Evolutionary conservation across 2,797 vertebrate genomes (phyloP).

Genomic region (Helicolenus hilgendorfi): DNA sequence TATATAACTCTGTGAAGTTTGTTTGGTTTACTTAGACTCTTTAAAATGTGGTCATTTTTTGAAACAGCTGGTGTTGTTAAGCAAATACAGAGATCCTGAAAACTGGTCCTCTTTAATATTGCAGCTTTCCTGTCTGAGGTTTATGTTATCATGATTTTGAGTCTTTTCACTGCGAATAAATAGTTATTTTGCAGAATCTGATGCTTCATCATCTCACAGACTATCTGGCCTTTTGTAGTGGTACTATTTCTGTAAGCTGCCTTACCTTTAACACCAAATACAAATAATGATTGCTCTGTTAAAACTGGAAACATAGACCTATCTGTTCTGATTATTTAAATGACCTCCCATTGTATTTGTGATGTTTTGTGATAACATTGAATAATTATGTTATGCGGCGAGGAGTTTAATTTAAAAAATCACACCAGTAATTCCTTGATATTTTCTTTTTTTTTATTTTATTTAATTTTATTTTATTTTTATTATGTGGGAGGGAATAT

Average conservation of each 20-base stretch:
- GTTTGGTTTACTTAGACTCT: not conserved
- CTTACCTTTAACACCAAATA: not conserved
- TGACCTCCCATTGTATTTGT: not conserved
- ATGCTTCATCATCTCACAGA: not conserved
- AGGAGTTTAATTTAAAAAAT: not conserved
- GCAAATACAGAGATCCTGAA: not conserved
- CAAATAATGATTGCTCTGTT: not conserved
- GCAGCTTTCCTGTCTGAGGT: not conserved
- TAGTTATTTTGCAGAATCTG: not conserved
- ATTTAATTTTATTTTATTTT: too few species aligned
- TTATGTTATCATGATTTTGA: not conserved
- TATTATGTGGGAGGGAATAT: too few species aligned
- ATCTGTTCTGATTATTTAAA: not conserved
- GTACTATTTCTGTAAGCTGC: not conserved
- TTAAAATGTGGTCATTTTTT: not conserved
- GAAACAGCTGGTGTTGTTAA: not conserved
- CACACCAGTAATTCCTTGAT: not conserved
- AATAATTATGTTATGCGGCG: not conserved
- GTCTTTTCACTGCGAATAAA: not conserved
- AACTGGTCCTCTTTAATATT: not conserved
- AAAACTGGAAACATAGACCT: not conserved
- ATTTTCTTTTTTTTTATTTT: not conserved
- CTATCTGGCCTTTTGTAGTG: not conserved
- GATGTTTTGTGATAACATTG: not conserved
- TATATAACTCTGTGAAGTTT: not conserved